A percentile compares a stretch with the other conserved stretches of the same genome.
These are phyloP conservation scores for Hyposoter didymator DNA, from an alignment of 2,888 invertebrate species.

Conservation along the genomic window DNA sequence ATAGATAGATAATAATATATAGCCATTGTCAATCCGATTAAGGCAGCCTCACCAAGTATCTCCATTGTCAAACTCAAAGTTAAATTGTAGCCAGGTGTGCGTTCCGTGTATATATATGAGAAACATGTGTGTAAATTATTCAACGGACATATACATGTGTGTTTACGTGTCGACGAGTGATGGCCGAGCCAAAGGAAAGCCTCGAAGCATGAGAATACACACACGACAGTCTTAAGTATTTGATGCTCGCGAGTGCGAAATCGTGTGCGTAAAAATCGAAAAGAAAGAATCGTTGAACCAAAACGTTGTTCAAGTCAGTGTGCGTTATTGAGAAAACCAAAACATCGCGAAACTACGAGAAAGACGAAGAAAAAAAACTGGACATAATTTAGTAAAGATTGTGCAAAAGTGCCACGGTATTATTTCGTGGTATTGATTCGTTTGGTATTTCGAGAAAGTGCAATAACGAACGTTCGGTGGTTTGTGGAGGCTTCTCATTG, in stretches of 20 bases:
- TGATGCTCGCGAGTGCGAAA: slow-evolving; percentile 33
- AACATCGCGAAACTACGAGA: neutral
- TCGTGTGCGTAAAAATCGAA: neutral
- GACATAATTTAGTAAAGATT: neutral
- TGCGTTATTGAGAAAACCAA: slow-evolving; percentile 13
- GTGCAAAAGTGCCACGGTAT: neutral
- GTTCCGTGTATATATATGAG: neutral
- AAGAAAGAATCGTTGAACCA: slow-evolving; percentile 14
- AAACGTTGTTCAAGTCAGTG: slow-evolving; percentile 14
- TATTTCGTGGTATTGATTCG: slow-evolving; percentile 43
- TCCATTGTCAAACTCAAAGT: slow-evolving; percentile 40
- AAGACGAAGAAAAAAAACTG: neutral
- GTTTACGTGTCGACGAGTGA: slow-evolving; percentile 17
- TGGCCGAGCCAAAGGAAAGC: slow-evolving; percentile 49
- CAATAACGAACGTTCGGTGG: slow-evolving; percentile 51
- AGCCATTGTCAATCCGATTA: slow-evolving; percentile 64
- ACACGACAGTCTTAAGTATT: slow-evolving; percentile 42
- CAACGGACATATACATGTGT: neutral
- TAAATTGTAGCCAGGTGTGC: slow-evolving; percentile 25
- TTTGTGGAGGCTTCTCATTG: slow-evolving; percentile 30
- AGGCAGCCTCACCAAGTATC: slow-evolving; percentile 48
- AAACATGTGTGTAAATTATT: neutral
- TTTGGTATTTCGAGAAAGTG: slow-evolving; percentile 41
- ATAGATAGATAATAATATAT: slow-evolving; percentile 23
- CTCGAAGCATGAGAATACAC: slow-evolving; percentile 47